phyloP scores from a whole-genome alignment of 2,797 vertebrate species.

The Lates japonicus region DNA sequence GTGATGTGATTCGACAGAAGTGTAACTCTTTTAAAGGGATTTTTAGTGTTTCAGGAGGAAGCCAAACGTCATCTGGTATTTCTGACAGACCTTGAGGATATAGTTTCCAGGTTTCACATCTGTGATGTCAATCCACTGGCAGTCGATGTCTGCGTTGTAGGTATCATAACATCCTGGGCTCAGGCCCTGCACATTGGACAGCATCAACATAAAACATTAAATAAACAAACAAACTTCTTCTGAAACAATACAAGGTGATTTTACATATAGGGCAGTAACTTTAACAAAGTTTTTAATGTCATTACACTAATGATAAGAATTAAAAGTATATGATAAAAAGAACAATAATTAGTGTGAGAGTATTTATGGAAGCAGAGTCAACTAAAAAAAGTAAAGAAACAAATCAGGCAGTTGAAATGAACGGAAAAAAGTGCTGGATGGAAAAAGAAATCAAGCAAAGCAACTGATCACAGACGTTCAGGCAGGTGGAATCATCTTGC shows the following conservation, averaged over 20 bases:
- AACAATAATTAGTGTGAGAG: not conserved
- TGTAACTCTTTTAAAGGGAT: conserved; percentile 1
- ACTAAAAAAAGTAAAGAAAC: not conserved
- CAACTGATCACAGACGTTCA: conserved; percentile 32
- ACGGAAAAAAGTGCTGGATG: not conserved
- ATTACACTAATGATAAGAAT: not conserved
- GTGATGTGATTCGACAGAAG: not conserved
- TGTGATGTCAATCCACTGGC: conserved; percentile 99
- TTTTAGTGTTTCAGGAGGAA: conserved; percentile 3
- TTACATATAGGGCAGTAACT: not conserved
- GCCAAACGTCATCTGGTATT: conserved; percentile 50
- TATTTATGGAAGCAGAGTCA: conserved; percentile 1
- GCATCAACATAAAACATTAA: conserved; percentile 27
- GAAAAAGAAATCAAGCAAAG: conserved; percentile 12
- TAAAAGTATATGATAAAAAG: not conserved
- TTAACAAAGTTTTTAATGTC: not conserved
- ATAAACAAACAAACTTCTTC: conserved; percentile 23
- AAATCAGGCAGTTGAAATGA: not conserved
- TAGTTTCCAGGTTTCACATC: conserved; percentile 98
- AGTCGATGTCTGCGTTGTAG: conserved; percentile 99
- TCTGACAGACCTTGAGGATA: conserved; percentile 91
- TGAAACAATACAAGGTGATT: not conserved
- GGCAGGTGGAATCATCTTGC: conserved; percentile 40
- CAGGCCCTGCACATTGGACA: conserved; percentile 88
- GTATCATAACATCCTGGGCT: conserved; percentile 99